phyloP scores from a whole-genome alignment of 2,888 invertebrate species.

The Tiliacea citrago region DNA sequence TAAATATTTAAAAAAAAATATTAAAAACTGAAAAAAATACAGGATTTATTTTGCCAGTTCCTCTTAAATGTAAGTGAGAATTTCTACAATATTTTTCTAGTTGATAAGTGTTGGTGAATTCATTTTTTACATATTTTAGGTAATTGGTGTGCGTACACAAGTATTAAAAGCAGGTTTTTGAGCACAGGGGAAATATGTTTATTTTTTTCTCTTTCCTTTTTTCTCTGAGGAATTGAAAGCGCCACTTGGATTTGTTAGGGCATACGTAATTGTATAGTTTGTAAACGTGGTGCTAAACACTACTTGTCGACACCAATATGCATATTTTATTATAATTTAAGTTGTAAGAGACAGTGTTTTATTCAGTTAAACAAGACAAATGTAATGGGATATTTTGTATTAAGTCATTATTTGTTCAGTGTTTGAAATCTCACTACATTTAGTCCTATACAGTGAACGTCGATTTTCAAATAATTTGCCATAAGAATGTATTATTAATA shows the following conservation, averaged over 20 bases:
- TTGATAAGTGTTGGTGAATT: slow-evolving; percentile 88
- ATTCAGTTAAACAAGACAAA: slow-evolving; percentile 70
- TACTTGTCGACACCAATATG: slow-evolving; percentile 82
- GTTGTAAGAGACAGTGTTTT: slow-evolving; percentile 82
- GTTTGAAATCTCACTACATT: slow-evolving; percentile 72
- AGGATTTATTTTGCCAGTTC: slow-evolving; percentile 91
- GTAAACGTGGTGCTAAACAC: slow-evolving; percentile 86
- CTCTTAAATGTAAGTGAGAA: slow-evolving; percentile 90
- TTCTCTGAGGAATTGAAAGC: slow-evolving; percentile 72
- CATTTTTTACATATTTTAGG: slow-evolving; percentile 83
- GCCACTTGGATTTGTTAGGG: slow-evolving; percentile 79
- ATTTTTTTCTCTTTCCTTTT: slow-evolving; percentile 69
- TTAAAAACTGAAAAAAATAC: slow-evolving; percentile 77
- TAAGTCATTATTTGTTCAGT: slow-evolving; percentile 65
- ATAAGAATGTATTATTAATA: slow-evolving; percentile 62
- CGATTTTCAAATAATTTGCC: slow-evolving; percentile 63
- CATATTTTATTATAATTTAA: slow-evolving; percentile 83
- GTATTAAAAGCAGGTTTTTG: slow-evolving; percentile 77
- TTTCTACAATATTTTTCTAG: slow-evolving; percentile 90
- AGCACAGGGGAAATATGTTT: slow-evolving; percentile 62
- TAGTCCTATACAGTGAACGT: slow-evolving; percentile 57
- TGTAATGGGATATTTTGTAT: slow-evolving; percentile 71
- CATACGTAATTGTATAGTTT: slow-evolving; percentile 79
- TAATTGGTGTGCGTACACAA: slow-evolving; percentile 82
- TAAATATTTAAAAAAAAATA: slow-evolving; percentile 36